Base-by-base conservation (phyloP, 2,797 vertebrate species). In the Lacerta agilis region DNA sequence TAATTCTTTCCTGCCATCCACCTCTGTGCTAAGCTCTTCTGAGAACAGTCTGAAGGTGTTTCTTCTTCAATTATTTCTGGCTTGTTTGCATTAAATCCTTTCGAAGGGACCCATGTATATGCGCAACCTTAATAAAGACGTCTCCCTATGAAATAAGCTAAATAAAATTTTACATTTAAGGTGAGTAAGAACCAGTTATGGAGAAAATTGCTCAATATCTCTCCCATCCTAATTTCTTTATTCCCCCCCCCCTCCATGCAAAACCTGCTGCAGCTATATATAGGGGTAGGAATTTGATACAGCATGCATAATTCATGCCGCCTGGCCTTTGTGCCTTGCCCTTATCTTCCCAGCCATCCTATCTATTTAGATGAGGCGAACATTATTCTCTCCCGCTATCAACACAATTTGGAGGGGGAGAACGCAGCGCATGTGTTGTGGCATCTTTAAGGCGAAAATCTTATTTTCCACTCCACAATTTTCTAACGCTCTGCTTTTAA, bases 241-340 rank as follows among this genome's bases (percentile, higher is more conserved):
- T 9, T 61, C 29, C 17, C 33, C 8, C 43, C 41, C 49, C 45
- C 58, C 29, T 36, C 25, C 96, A 97, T 97, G 97, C 97, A 95
- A 96, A 96, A 91, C 96, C 97, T 97, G 96, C 94, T 92, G 91
- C 86, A 92, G 69, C 85, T 97, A 91, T 97, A 93, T 97, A 93
- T 97, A 95, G 96, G 96, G 96, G 95, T 96, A 96, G 96, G 95
- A 97, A 96, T 98, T 97, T 97, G 97, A 97, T 96, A 95, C 15
- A 43, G 93, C 96, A 98, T 99, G 96, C 98, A 99, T 99, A 98
- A 99, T 99, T 98, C 98, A 99, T 98, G 97, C 92, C 94, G 96
- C 96, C 36, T 93, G 95, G 96, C 95, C 95, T 95, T 75, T 97
- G 96, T 95, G 95, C 95, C 96, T 96, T 86, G 86, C 87, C 87